These are phyloP conservation scores for Pimephales promelas DNA, from an alignment of 2,113 vertebrate genomes.

Conservation along the genomic window DNA sequence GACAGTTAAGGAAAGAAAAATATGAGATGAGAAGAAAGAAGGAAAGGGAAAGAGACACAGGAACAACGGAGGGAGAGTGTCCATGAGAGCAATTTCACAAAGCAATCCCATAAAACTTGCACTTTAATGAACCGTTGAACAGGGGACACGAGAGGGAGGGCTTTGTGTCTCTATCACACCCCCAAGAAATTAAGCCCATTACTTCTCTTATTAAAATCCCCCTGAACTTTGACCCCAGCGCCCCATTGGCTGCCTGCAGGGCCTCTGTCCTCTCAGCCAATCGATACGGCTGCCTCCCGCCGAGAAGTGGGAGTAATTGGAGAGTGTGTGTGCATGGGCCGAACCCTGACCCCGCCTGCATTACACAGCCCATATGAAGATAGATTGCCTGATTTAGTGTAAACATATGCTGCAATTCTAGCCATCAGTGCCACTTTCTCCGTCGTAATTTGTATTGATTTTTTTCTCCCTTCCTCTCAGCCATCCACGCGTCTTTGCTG, in stretches of 20 bases:
- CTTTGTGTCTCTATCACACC: conserved; percentile 34
- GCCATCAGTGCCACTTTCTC: conserved; percentile 79
- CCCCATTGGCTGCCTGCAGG: conserved; percentile 68
- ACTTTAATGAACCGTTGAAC: conserved; percentile 64
- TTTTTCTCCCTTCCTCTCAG: conserved; percentile 56
- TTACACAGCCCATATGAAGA: conserved; percentile 79
- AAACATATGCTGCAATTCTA: conserved; percentile 82
- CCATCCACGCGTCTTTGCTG: conserved; percentile 59
- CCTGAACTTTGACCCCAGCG: conserved; percentile 64
- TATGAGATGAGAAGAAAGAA: not conserved
- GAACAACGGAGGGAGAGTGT: not conserved
- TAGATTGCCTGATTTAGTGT: conserved; percentile 84
- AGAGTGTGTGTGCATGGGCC: conserved; percentile 63
- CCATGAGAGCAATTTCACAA: conserved; percentile 30
- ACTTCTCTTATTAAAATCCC: conserved; percentile 74
- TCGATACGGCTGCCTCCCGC: conserved; percentile 69
- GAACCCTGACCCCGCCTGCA: conserved; percentile 72
- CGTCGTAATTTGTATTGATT: conserved; percentile 83
- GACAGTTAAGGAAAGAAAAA: not conserved
- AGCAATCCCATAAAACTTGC: conserved; percentile 45
- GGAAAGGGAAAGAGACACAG: not conserved
- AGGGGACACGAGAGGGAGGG: conserved; percentile 25
- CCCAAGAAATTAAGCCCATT: conserved; percentile 70
- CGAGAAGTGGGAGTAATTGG: conserved; percentile 70
- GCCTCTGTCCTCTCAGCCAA: conserved; percentile 62